Evolutionary conservation across 2,888 invertebrate species (phyloP).

Genomic region (Habrosyne pyritoides): DNA sequence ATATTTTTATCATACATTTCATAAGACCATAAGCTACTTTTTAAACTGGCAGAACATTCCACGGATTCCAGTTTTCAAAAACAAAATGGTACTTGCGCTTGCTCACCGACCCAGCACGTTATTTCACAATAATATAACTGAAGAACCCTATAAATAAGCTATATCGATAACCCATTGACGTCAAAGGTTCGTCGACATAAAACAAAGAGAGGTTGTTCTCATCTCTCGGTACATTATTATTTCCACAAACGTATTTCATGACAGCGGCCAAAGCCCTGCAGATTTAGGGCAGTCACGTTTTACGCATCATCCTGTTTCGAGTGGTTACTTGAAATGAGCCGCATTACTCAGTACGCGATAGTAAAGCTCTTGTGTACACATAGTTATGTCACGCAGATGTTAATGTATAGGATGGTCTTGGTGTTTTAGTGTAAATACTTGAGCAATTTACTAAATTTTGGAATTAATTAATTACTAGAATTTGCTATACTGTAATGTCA

Average conservation of each 20-base stretch:
- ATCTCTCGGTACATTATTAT: slow-evolving; percentile 15
- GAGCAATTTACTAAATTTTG: not conserved
- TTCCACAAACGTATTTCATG: slow-evolving; percentile 16
- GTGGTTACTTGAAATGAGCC: slow-evolving; percentile 4
- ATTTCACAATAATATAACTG: not conserved
- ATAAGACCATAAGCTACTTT: too few species aligned
- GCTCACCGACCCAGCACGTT: not conserved
- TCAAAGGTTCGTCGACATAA: not conserved
- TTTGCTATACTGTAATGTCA: too few species aligned
- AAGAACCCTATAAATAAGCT: slow-evolving; percentile 3
- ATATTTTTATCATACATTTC: too few species aligned
- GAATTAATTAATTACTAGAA: too few species aligned
- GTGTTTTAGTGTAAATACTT: too few species aligned
- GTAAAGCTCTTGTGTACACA: not conserved
- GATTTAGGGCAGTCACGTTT: slow-evolving; percentile 27
- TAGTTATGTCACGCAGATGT: not conserved
- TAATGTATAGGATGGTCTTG: not conserved
- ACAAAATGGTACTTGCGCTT: too few species aligned
- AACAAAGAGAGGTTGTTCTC: slow-evolving; percentile 3
- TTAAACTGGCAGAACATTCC: too few species aligned
- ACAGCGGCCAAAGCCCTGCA: slow-evolving; percentile 22
- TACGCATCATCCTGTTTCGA: slow-evolving; percentile 14
- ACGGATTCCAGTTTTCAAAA: too few species aligned
- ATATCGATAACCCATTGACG: slow-evolving; percentile 9
- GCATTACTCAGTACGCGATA: not conserved